phyloP scores from a whole-genome alignment of 2,797 vertebrate genomes.

The Sebastes reedi region DNA sequence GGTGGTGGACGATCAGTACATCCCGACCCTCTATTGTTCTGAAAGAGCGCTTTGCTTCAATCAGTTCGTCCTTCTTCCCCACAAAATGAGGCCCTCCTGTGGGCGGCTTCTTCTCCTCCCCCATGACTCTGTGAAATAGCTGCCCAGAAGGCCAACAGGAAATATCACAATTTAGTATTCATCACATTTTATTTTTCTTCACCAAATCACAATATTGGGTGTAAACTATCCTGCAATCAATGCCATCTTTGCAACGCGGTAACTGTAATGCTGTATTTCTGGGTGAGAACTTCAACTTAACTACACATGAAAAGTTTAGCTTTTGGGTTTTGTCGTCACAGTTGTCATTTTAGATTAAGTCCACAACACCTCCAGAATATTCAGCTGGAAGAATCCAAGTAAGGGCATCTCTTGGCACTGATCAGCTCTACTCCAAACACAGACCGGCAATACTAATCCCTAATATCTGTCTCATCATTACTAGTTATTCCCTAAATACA shows the following conservation, averaged over 20 bases:
- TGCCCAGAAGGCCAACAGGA: background rate
- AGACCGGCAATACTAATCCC: slow-evolving; percentile 7
- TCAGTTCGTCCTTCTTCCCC: slow-evolving; percentile 88
- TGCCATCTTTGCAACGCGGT: background rate
- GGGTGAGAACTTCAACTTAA: background rate
- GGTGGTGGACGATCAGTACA: slow-evolving; percentile 88
- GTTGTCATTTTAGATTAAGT: slow-evolving; percentile 58
- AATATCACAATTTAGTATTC: background rate
- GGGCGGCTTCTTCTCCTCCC: slow-evolving; percentile 35
- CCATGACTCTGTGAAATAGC: slow-evolving; percentile 51
- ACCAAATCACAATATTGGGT: background rate
- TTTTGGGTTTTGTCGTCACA: slow-evolving; percentile 44
- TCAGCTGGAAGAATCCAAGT: slow-evolving; percentile 5
- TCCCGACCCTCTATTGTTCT: slow-evolving; percentile 86
- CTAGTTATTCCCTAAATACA: background rate
- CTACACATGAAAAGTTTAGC: background rate
- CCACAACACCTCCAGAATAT: slow-evolving; percentile 39
- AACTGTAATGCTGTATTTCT: background rate
- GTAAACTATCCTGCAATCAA: background rate
- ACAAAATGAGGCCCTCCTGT: slow-evolving; percentile 70
- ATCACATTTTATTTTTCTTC: background rate
- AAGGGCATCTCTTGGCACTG: slow-evolving; percentile 14
- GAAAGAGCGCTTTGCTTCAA: slow-evolving; percentile 77
- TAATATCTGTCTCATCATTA: slow-evolving; percentile 7
- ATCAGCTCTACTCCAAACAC: background rate